phyloP scores from a whole-genome alignment of 2,113 vertebrate genomes.

The Anoura caudifer region DNA sequence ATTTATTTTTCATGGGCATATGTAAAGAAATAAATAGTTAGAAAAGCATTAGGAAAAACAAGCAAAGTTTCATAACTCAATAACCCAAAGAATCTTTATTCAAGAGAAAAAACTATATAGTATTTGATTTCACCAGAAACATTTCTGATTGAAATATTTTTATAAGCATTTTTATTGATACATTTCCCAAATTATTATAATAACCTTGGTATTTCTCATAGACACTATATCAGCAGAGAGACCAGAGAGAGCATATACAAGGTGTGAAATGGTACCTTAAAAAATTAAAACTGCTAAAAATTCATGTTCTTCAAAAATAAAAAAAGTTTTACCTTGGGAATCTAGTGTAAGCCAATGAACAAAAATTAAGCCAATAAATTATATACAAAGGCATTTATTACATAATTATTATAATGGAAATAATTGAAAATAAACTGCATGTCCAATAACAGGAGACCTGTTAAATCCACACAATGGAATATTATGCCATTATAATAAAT shows the following conservation, averaged over 20 bases:
- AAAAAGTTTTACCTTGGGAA: not conserved
- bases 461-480: not conserved
- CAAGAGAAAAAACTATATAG: not conserved
- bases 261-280: not conserved
- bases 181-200: not conserved
- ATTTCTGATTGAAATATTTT: not conserved
- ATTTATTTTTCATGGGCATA: not conserved
- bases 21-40: not conserved
- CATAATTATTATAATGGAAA: not conserved
- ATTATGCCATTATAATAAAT: slow-evolving; percentile 18
- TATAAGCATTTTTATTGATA: not conserved
- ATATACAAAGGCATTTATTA: not conserved
- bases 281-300: not conserved
- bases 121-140: not conserved
- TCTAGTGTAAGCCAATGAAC: not conserved
- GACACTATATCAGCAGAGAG: not conserved
- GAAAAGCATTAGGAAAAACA: not conserved
- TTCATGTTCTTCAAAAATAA: not conserved
- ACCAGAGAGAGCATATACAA: not conserved
- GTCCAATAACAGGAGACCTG: not conserved
- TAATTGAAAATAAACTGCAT: not conserved
- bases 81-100: not conserved
- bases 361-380: slow-evolving; percentile 1
- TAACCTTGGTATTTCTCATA: not conserved
- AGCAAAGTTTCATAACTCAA: not conserved